These are phyloP conservation scores for Ellobius talpinus DNA, from an alignment of 2,113 vertebrate species.

Conservation along the genomic window DNA sequence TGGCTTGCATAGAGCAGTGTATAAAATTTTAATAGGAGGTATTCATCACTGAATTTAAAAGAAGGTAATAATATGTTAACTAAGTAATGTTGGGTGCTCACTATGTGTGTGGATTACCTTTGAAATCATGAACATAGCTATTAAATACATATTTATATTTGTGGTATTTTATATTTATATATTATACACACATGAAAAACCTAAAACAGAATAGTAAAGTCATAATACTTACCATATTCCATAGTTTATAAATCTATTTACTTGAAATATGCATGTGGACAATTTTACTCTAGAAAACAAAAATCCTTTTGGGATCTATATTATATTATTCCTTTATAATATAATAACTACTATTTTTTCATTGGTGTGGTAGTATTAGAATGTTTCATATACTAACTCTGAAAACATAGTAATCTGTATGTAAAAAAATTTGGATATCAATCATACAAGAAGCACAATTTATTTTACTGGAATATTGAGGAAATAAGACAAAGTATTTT, in stretches of 20 bases:
- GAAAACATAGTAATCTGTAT: background rate
- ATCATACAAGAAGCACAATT: background rate
- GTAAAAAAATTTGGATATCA: background rate
- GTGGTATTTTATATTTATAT: background rate
- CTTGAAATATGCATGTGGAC: background rate
- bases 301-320: background rate
- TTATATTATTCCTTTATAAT: background rate
- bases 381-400: background rate
- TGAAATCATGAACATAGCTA: background rate
- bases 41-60: background rate
- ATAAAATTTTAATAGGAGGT: background rate
- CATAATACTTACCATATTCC: background rate
- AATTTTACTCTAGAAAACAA: background rate
- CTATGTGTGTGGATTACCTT: background rate
- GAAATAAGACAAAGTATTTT: background rate
- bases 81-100: background rate
- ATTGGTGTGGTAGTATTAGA: background rate
- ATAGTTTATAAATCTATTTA: background rate
- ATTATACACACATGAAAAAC: background rate
- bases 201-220: background rate
- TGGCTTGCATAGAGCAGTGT: fast-evolving
- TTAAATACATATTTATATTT: background rate
- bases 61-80: background rate
- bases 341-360: background rate
- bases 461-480: background rate